These are phyloP conservation scores for Pogoniulus pusillus DNA, from an alignment of 2,797 vertebrate genomes.

Conservation along the genomic window DNA sequence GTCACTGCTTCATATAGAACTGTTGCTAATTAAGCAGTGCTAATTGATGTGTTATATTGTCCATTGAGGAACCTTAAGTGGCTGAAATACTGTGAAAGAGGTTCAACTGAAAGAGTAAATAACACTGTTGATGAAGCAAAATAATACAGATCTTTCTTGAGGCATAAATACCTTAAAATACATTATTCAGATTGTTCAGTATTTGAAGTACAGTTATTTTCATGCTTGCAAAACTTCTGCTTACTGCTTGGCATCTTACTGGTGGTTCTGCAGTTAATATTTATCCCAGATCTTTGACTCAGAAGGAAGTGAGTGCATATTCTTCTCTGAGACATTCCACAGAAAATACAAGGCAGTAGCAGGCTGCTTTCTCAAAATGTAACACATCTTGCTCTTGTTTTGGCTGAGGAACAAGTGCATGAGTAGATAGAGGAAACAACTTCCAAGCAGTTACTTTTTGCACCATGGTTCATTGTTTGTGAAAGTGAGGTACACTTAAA, in stretches of 20 bases:
- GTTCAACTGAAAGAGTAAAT: background rate
- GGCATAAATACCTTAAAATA: background rate
- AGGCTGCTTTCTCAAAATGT: background rate
- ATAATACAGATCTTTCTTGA: background rate
- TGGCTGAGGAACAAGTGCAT: background rate
- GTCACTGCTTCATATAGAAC: background rate
- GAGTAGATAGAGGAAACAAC: background rate
- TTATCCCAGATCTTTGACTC: conserved; percentile 61
- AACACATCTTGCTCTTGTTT: background rate
- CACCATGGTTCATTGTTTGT: background rate
- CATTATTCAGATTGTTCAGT: background rate
- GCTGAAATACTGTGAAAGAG: background rate
- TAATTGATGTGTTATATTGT: background rate
- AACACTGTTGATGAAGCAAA: background rate
- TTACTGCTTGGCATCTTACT: conserved; percentile 4
- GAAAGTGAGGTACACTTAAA: background rate
- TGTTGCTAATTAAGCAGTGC: background rate
- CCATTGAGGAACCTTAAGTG: background rate
- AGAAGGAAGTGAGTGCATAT: conserved; percentile 47
- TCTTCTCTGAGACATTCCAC: conserved; percentile 26
- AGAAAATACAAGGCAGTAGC: background rate
- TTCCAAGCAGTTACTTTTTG: background rate
- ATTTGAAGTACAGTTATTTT: conserved; percentile 2
- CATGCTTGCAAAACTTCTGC: background rate
- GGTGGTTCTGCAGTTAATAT: conserved; percentile 30